Conservation (phyloP, 2,888 invertebrate genomes). For the Troides helena region DNA sequence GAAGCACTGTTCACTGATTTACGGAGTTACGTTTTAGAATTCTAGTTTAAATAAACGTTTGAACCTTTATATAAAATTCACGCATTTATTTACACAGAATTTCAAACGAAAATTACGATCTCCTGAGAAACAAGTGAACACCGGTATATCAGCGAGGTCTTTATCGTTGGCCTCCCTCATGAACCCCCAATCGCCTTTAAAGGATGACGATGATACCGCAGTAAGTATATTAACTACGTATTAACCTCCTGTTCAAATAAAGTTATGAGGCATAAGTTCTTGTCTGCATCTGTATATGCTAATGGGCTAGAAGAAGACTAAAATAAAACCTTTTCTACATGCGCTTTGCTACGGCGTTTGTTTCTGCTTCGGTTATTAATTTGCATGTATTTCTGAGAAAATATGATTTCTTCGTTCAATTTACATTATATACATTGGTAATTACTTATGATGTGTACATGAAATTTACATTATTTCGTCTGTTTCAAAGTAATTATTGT, state of each 20-base stretch:
- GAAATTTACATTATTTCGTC: no score
- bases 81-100: slow-evolving; percentile 66
- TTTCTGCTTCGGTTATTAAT: no score
- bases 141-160: slow-evolving; percentile 66
- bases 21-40: no score
- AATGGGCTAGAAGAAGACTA: not conserved
- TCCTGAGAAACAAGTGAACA: slow-evolving; percentile 71
- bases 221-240: slow-evolving; percentile 29
- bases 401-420: no score
- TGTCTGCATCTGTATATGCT: not conserved
- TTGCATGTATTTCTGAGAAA: no score
- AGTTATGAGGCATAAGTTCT: not conserved
- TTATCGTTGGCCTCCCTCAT: slow-evolving; percentile 71
- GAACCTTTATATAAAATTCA: not conserved
- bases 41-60: not conserved
- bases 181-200: slow-evolving; percentile 57
- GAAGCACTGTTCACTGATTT: not conserved
- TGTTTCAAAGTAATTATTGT: no score
- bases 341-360: no score
- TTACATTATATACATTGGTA: no score
- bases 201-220: slow-evolving; percentile 53
- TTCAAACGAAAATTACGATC: slow-evolving; percentile 82
- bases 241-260: not conserved
- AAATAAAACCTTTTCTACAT: no score
- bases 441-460: no score